Evolutionary conservation across 2,113 vertebrate genomes (phyloP), one percentile per base, ranked within the genome.

Genomic region (Ptyas mucosa): DNA sequence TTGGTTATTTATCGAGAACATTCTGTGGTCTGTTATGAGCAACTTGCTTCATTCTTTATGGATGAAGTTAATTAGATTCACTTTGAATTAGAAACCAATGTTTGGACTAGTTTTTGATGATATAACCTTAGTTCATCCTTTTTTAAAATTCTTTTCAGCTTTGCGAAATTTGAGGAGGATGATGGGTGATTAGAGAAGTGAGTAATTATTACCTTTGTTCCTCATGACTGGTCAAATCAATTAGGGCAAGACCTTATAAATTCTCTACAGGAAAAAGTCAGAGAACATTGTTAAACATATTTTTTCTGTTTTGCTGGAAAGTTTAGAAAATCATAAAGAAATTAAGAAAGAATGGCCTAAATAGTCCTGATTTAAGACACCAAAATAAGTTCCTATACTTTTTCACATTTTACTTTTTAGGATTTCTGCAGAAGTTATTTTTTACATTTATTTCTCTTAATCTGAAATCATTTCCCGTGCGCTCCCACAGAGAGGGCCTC

Each of bases 401-500:
- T 55, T 92, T 54, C 39, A 5, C 46, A 11, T 57, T 43, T 29
- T 20, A 89, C 15, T 29, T 39, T 89, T 46, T 34, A 43, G 23
- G n/a, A 54, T 39, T 54, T 20, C n/a, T 52, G 3, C 7, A 54
- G 18, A 6, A 49, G 23, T 89, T 81, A n/a, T 29, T 75, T 43
- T n/a, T 11, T n/a, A 26, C 9, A 81, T 18, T 58, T 26, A 39
- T 52, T 91, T 43, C 39, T 89, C 39, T 15, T 89, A 57, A 92
- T 51, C 88, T 49, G 11, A 85, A 92, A 89, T 57, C 85, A 92
- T 49, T 88, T n/a, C n/a, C n/a, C n/a, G n/a, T n/a, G n/a, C n/a
- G n/a, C n/a, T n/a, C n/a, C n/a, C n/a, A n/a, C n/a, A n/a, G n/a
- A n/a, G n/a, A n/a, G n/a, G n/a, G n/a, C n/a, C n/a, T n/a, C n/a